Evolutionary conservation across 2,888 invertebrate genomes (phyloP).

Genomic region (Ochropleura leucogaster): DNA sequence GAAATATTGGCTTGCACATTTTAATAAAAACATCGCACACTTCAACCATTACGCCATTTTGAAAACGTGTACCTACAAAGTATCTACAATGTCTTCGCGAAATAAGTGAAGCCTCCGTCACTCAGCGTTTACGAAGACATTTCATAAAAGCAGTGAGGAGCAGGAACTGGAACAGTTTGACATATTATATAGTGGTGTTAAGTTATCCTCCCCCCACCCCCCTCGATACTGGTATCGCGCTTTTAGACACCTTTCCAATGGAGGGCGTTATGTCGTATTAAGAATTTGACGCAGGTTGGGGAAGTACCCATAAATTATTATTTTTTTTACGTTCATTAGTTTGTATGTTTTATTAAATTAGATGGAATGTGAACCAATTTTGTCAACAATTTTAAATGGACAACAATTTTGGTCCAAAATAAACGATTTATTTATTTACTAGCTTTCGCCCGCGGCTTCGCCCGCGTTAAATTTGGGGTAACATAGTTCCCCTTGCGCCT

Average conservation of each 20-base stretch:
- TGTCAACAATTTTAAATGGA: too few species aligned
- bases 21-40: neutral
- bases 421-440: too few species aligned
- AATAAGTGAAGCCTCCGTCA: conserved; percentile 47
- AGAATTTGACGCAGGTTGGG: neutral
- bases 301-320: too few species aligned
- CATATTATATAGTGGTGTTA: conserved; percentile 66
- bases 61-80: neutral
- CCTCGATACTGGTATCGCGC: conserved; percentile 68
- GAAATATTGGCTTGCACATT: neutral
- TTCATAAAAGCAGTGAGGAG: conserved; percentile 50
- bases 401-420: too few species aligned
- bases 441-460: too few species aligned
- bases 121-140: conserved; percentile 43
- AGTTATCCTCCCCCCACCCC: conserved; percentile 45
- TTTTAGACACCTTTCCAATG: conserved; percentile 70
- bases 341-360: too few species aligned
- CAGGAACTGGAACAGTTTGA: conserved; percentile 66
- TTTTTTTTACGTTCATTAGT: too few species aligned
- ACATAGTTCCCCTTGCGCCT: too few species aligned
- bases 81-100: conserved; percentile 5
- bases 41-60: neutral
- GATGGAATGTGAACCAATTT: too few species aligned
- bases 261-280: conserved; percentile 66
- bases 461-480: too few species aligned